phyloP scores from a whole-genome alignment of 1,140 invertebrate species.

The Zaprionus nigranus region DNA sequence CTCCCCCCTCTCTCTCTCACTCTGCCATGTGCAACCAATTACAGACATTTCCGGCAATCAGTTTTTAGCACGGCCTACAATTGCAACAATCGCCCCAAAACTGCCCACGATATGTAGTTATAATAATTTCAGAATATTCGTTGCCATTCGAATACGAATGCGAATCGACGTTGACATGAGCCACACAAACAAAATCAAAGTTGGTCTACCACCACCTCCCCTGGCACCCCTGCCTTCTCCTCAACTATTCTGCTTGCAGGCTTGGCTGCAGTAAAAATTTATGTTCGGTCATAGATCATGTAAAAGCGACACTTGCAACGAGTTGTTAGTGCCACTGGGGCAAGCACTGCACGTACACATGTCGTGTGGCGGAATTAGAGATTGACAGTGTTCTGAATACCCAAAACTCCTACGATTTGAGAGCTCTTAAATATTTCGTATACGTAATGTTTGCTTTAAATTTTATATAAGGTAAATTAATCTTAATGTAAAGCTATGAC shows the following conservation, averaged over 20 bases:
- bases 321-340: constrained; percentile 39
- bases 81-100: constrained; percentile 33
- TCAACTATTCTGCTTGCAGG: not conserved
- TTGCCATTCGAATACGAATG: constrained; percentile 71
- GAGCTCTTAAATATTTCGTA: not conserved
- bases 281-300: constrained; percentile 73
- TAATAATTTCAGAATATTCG: constrained; percentile 69
- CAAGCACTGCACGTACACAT: constrained; percentile 9
- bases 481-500: too few relatives aligned
- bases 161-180: constrained; percentile 54
- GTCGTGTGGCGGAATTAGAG: constrained; percentile 12
- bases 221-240: not conserved
- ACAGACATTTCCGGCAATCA: constrained; percentile 77
- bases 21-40: constrained; percentile 69
- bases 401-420: constrained; percentile 1
- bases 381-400: constrained; percentile 4
- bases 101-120: constrained; percentile 59
- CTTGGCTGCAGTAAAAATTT: constrained; percentile 72
- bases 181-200: constrained; percentile 22
- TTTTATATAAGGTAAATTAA: too few relatives aligned
- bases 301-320: constrained; percentile 55
- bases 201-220: not conserved
- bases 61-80: constrained; percentile 66
- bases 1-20: not conserved
- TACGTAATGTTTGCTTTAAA: too few relatives aligned